Percentiles rank a stretch among this genome's conserved stretches.
Evolutionary conservation across 2,888 invertebrate genomes (phyloP).

Genomic region (Habroteleia sp.): DNA sequence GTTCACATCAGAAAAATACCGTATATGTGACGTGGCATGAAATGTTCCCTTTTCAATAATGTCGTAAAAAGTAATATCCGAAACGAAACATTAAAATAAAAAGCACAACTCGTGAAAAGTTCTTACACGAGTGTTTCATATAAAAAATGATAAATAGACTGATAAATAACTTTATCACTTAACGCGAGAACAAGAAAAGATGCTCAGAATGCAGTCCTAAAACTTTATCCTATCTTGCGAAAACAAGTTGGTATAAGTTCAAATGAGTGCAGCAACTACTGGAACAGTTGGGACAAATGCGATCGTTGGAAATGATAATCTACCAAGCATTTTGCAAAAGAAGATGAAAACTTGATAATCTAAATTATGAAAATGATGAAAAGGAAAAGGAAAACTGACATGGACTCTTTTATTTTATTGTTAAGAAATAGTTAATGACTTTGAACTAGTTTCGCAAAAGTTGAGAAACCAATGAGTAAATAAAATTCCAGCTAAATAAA

Average conservation of each 20-base stretch:
- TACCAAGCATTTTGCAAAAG: conserved; percentile 11
- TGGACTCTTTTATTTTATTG: too few species aligned
- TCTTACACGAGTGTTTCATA: neutral
- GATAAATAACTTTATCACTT: conserved; percentile 33
- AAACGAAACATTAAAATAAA: too few species aligned
- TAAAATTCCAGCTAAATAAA: too few species aligned
- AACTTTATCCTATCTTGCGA: conserved; percentile 34
- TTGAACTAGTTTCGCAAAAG: too few species aligned
- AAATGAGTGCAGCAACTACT: conserved; percentile 27
- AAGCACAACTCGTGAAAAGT: neutral
- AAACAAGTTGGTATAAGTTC: conserved; percentile 46
- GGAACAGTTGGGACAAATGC: conserved; percentile 31
- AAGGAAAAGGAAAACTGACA: conserved; percentile 6
- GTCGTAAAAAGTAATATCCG: too few species aligned
- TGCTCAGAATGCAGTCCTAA: neutral
- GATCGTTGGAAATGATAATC: conserved; percentile 50
- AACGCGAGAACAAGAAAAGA: conserved; percentile 2
- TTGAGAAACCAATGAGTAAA: too few species aligned
- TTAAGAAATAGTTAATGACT: too few species aligned
- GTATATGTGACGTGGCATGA: too few species aligned
- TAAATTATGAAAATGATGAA: conserved; percentile 36
- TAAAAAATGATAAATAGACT: conserved; percentile 28
- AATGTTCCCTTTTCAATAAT: too few species aligned
- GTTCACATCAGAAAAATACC: too few species aligned
- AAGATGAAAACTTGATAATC: conserved; percentile 48